Base-by-base conservation (phyloP, 1,140 invertebrate genomes). In the Nymphalis io region DNA sequence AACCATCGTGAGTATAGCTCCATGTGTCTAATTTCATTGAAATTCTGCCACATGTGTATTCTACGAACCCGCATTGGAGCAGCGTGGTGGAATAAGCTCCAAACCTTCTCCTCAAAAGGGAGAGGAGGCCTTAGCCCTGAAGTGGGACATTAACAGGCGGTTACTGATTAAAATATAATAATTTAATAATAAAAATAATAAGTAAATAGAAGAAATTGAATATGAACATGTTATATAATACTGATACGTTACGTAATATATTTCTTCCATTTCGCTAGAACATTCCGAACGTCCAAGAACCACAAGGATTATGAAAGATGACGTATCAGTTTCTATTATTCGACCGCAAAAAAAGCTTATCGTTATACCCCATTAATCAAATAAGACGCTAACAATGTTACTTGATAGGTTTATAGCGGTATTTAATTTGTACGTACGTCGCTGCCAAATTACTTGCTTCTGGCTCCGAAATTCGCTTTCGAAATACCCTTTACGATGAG, bases 401-500 rank as follows among this genome's bases (percentile, higher is more conserved):
- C 57, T 68, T 60, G 76, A 75, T 75, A 69, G 40, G 65, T 73
- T 75, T 73, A 75, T 75, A 70, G 68, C 55, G 53, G 72, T 68
- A 76, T 78, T 74, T 71, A 82, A 82, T 79, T 78, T 75, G 75
- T 74, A 51, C 74, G 68, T 63, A 75, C 66, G 38, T 73, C 53
- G 78, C 63, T 80, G 81, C 75, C 78, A 85, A 85, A 85, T 81
- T 78, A 82, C 74, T 77, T 74, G 48, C 68, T 69, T 69, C 61
- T 71, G 72, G 66, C 68, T 77, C 62, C 59, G 51, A 73, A 78
- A 76, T 76, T 69, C 70, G 79, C 76, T 77, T 77, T 78, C 72
- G 78, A 79, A 83, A 77, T 82, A 75, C 81, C 79, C 79, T 83
- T 80, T 79, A 81, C 76, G 72, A 75, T 73, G 78, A 78, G 81